Base-by-base conservation (phyloP, 2,797 vertebrate species). In the Ptychadena robeensis region DNA sequence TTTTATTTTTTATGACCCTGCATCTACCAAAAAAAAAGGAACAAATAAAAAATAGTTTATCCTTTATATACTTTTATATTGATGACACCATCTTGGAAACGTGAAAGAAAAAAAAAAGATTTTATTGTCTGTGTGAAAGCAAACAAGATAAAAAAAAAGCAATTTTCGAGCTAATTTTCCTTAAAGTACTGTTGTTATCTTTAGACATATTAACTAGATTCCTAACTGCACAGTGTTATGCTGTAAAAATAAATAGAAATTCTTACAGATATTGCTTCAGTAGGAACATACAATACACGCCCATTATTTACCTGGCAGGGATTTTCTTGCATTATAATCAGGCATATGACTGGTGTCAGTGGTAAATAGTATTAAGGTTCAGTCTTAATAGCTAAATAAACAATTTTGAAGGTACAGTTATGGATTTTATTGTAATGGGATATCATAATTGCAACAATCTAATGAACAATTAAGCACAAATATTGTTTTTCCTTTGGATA, bases 111-210 rank as follows among this genome's bases (percentile, higher is more conserved):
- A 25, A 25, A 64, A 66, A 70, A 66, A 38, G 25, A 75, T 72
- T 83, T 83, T 77, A 83, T 83, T 83, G 73, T 78, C 57, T 44
- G 66, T 18, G 37, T 66, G 81, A 78, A 83, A 65, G 65, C 81
- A 83, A 83, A 83, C 81, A 83, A 78, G 81, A 83, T 82, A 83
- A 83, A 78, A 40, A 78, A 40, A 83, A 77, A 78, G 59, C 81
- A 72, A 83, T 83, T 83, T 83, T 83, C 74, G 15, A 65, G 74
- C 81, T 83, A 83, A 83, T 83, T 83, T 82, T 83, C n/a, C 81
- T 72, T 83, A 83, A 77, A 78, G 81, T 83, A 78, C 74, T 57
- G 59, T 66, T 71, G 74, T 78, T 83, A 83, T 83, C 81, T 78
- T 31, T 72, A 64, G 67, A 83, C 59, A 83, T 78, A 83, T 83